Evolutionary conservation across 2,113 vertebrate genomes (phyloP), one percentile per base, ranked within the genome.

Genomic region (Tachycineta bicolor): DNA sequence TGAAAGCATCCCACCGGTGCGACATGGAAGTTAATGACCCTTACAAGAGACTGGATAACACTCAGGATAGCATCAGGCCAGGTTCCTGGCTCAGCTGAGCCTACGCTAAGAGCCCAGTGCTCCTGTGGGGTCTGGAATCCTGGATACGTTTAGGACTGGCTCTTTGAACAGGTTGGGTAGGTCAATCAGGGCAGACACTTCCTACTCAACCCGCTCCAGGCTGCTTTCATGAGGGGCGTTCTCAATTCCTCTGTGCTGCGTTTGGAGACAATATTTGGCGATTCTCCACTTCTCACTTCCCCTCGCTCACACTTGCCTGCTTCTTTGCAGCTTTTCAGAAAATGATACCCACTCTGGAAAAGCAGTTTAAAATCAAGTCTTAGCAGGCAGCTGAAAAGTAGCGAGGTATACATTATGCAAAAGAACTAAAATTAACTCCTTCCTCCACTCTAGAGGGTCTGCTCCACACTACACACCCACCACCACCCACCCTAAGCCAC

Each of bases 261-360:
- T 92, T 93, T 76, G 83, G 79, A 60, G 79, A 79, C 86, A 83
- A 24, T 85, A 68, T 70, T 77, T 65, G 37, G 52, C 5, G 0
- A 50, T 75, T 81, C 82, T 84, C 62, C 52, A 49, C 77, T 87
- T 94, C 93, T 84, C 77, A 67, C 78, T 82, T 89, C 65, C 68
- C n/a, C 78, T 62, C 3, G 0, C 59, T 95, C 87, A 83, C 83
- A 37, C 80, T 81, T 6, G 7, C 50, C 55, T 77, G 65, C 65
- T 93, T 89, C 65, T 96, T 95, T 58, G 13, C 90, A 93, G 64
- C 74, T 94, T 94, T 87, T 94, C 95, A 96, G 49, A 59, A 83
- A 73, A 87, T 44, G 58, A 94, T 82, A 78, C 44, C 62, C 56
- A 60, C 52, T 55, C 49, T 82, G 90, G 29, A 95, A 91, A 89